A percentile compares a stretch with the other conserved stretches of the same genome.
These are phyloP conservation scores for Pentalonia nigronervosa DNA, from an alignment of 1,140 invertebrate genomes.

Conservation along the genomic window DNA sequence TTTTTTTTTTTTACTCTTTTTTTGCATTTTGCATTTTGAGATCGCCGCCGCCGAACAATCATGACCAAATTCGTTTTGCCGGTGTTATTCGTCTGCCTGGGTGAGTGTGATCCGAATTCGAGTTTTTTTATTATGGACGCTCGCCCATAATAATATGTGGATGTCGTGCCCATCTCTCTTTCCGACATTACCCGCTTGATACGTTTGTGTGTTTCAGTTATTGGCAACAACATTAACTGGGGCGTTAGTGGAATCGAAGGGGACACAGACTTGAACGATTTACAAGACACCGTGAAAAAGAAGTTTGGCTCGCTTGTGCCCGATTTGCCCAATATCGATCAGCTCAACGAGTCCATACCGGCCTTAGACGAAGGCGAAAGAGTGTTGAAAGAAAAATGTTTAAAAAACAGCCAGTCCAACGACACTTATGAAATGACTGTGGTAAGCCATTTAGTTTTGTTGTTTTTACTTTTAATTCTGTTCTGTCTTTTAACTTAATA, in stretches of 20 bases:
- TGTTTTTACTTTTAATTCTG: not conserved
- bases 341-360: constrained; percentile 60
- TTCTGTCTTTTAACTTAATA: too few relatives aligned
- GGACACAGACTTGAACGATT: constrained; percentile 13
- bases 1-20: too few relatives aligned
- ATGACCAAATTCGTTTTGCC: constrained; percentile 13
- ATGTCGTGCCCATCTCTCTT: not conserved
- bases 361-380: constrained; percentile 63
- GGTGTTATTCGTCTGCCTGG: not conserved
- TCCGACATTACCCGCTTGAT: not conserved
- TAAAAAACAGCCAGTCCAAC: constrained; percentile 63
- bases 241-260: constrained; percentile 43
- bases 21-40: not conserved
- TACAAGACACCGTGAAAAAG: constrained; percentile 51
- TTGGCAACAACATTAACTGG: constrained; percentile 35
- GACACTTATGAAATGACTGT: constrained; percentile 59
- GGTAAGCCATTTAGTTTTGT: constrained; percentile 58
- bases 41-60: not conserved
- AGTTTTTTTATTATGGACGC: not conserved
- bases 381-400: constrained; percentile 65
- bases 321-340: not conserved
- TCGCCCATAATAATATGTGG: too few relatives aligned
- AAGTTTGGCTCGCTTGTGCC: not conserved
- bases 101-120: not conserved
- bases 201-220: constrained; percentile 10